phyloP scores from a whole-genome alignment of 2,797 vertebrate genomes.

The Arctocebus calabarensis region DNA sequence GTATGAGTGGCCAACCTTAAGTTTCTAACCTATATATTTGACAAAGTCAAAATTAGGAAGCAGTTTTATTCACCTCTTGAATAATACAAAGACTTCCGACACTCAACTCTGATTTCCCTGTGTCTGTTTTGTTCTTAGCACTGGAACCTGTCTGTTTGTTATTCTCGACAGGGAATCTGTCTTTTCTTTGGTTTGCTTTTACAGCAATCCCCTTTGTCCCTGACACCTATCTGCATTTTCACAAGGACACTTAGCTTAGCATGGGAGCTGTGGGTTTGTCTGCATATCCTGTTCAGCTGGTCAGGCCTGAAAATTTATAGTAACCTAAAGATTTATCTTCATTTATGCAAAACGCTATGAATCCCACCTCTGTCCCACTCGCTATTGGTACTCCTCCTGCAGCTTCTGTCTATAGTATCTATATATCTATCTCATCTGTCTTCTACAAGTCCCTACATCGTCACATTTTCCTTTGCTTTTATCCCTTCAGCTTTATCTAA shows the following conservation, averaged over 20 bases:
- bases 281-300: not conserved
- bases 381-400: not conserved
- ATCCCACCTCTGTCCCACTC: not conserved
- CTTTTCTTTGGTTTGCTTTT: not conserved
- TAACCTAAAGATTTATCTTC: not conserved
- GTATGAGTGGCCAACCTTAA: not conserved
- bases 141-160: not conserved
- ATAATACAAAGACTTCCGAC: not conserved
- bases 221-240: not conserved
- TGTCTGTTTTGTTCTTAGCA: too few relatives aligned
- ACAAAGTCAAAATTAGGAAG: not conserved
- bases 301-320: not conserved
- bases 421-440: not conserved
- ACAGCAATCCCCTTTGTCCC: not conserved
- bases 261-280: not conserved
- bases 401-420: not conserved
- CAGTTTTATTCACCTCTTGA: not conserved
- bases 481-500: not conserved
- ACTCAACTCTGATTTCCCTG: not conserved
- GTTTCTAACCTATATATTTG: not conserved
- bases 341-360: not conserved
- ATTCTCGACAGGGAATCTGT: not conserved
- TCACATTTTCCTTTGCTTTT: not conserved
- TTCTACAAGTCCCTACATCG: not conserved
- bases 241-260: not conserved